phyloP scores from a whole-genome alignment of 1,140 invertebrate genomes.

The Drosophila novamexicana region DNA sequence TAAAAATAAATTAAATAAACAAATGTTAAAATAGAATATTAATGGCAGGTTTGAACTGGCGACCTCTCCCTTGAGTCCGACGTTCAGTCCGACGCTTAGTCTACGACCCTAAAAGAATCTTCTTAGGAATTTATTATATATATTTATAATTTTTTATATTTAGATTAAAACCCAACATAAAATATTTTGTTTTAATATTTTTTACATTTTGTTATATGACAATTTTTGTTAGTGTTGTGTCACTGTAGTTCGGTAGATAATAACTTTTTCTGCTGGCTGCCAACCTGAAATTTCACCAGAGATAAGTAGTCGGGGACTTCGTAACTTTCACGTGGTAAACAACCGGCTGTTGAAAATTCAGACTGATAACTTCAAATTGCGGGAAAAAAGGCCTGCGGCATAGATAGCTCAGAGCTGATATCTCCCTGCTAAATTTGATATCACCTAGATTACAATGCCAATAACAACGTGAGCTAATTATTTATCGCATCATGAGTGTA shows the following conservation, averaged over 20 bases:
- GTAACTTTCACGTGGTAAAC: constrained; percentile 4
- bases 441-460: constrained; percentile 34
- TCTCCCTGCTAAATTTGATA: constrained; percentile 11
- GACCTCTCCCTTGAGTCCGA: too few relatives aligned
- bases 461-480: constrained; percentile 31
- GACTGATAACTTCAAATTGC: constrained; percentile 32
- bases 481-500: constrained; percentile 27
- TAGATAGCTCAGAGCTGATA: constrained; percentile 24
- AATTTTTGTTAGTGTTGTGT: not conserved
- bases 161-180: not conserved
- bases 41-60: too few relatives aligned
- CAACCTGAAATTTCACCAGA: constrained; percentile 39
- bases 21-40: too few relatives aligned
- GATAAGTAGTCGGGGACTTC: not conserved
- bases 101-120: not conserved
- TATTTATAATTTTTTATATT: not conserved
- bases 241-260: constrained; percentile 5
- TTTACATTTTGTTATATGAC: not conserved
- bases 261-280: not conserved
- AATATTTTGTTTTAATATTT: not conserved
- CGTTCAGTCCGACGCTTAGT: too few relatives aligned
- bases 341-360: constrained; percentile 38
- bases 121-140: not conserved
- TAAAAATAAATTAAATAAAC: too few relatives aligned
- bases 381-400: not conserved